A percentile compares a stretch with the other conserved stretches of the same genome.
Evolutionary conservation across 2,797 vertebrate genomes (phyloP).

Genomic region (Karalla daura): DNA sequence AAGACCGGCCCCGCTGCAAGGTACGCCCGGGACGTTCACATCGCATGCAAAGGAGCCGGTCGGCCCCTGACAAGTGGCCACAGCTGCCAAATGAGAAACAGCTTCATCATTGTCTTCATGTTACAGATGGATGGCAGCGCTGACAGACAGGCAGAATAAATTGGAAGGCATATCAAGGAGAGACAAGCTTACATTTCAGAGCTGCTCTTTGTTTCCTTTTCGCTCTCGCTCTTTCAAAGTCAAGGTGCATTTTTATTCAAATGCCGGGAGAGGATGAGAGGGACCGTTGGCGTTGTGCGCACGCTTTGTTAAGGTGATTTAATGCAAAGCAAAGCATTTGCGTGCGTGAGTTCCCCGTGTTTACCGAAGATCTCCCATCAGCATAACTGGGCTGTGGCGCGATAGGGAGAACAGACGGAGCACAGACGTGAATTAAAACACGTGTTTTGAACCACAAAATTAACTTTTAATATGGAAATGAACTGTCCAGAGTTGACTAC

Average conservation of each 20-base stretch:
- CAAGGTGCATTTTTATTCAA: constrained; percentile 74
- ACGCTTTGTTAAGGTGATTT: constrained; percentile 59
- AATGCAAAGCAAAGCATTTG: constrained; percentile 64
- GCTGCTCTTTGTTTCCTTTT: constrained; percentile 17
- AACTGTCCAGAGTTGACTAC: not conserved
- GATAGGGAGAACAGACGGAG: not conserved
- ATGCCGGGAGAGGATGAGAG: constrained; percentile 35
- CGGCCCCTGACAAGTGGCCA: constrained; percentile 68
- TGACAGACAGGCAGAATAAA: constrained; percentile 79
- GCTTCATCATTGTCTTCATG: constrained; percentile 73
- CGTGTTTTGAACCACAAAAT: constrained; percentile 1
- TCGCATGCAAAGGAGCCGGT: constrained; percentile 73
- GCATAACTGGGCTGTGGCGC: constrained; percentile 40
- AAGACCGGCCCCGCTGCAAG: constrained; percentile 29
- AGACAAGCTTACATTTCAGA: constrained; percentile 70
- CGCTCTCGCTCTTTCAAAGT: constrained; percentile 29
- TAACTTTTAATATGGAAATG: not conserved
- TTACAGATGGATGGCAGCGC: constrained; percentile 79
- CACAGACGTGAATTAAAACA: not conserved
- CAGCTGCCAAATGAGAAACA: constrained; percentile 76
- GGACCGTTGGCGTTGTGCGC: constrained; percentile 29
- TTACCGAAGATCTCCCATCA: constrained; percentile 21
- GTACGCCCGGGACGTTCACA: constrained; percentile 21
- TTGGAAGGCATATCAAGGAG: constrained; percentile 72
- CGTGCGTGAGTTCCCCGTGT: constrained; percentile 40